phyloP scores from a whole-genome alignment of 2,888 invertebrate species.

The Caenorhabditis sulstoni region DNA sequence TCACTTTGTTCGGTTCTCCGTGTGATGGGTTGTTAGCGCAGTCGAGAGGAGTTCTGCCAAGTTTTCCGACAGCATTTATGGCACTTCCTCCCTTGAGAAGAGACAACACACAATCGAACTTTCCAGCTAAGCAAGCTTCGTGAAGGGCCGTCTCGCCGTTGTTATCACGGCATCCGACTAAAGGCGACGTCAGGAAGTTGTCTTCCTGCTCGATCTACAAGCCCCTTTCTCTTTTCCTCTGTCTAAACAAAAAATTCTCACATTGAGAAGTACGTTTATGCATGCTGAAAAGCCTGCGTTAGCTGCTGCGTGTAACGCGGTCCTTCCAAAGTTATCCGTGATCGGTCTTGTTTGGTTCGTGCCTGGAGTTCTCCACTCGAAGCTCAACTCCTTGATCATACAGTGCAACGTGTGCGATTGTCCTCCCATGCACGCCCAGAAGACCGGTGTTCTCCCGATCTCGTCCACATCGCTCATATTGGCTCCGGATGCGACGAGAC shows the following conservation, averaged over 20 bases:
- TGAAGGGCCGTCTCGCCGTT: constrained; percentile 71
- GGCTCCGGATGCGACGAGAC: constrained; percentile 67
- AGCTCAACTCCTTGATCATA: constrained; percentile 74
- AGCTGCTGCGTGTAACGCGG: constrained; percentile 77
- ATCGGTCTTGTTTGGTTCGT: constrained; percentile 51
- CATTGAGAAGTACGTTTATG: constrained; percentile 69
- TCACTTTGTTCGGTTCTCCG: constrained; percentile 13
- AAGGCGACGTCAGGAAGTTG: constrained; percentile 53
- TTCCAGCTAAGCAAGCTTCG: constrained; percentile 58
- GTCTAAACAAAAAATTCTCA: constrained; percentile 26
- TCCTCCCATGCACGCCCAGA: constrained; percentile 78
- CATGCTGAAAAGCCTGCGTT: constrained; percentile 75
- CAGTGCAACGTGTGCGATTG: constrained; percentile 75
- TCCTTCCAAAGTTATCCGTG: constrained; percentile 68
- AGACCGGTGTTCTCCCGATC: constrained; percentile 74
- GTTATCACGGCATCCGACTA: constrained; percentile 65
- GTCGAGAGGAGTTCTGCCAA: constrained; percentile 68
- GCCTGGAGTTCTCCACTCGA: constrained; percentile 68
- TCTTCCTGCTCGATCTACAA: constrained; percentile 70
- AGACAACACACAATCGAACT: constrained; percentile 63
- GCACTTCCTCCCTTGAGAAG: constrained; percentile 65
- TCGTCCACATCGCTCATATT: constrained; percentile 66
- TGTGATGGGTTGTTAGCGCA: constrained; percentile 46
- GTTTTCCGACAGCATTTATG: constrained; percentile 65
- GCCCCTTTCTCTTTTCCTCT: background rate